A percentile compares a stretch with the other conserved stretches of the same genome.
These are phyloP conservation scores for Bursaphelenchus okinawaensis DNA, from an alignment of 2,888 invertebrate genomes.

Conservation along the genomic window DNA sequence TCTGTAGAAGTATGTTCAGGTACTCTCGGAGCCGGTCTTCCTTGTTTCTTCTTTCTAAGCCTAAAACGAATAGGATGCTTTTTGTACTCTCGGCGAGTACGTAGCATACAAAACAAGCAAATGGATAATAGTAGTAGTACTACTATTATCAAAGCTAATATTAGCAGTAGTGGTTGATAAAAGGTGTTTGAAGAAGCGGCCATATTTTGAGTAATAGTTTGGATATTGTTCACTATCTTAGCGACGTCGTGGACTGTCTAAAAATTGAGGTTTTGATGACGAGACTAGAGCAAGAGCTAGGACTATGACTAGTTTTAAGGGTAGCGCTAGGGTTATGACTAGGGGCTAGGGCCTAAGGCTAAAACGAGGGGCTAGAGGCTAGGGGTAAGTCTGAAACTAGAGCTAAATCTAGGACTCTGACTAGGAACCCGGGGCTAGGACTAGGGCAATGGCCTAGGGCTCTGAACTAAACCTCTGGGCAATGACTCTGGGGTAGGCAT, in stretches of 20 bases:
- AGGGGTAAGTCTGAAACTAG: too few relatives aligned
- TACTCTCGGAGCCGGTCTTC: neutral
- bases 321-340: too few relatives aligned
- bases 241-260: slow-evolving; percentile 6
- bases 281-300: neutral
- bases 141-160: neutral
- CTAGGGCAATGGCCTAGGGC: too few relatives aligned
- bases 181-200: slow-evolving; percentile 5
- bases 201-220: neutral
- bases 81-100: slow-evolving; percentile 9
- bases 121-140: neutral
- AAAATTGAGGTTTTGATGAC: neutral
- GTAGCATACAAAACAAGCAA: neutral
- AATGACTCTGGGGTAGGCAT: too few relatives aligned
- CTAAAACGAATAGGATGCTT: slow-evolving; percentile 1
- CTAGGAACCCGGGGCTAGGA: too few relatives aligned
- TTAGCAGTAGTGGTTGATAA: slow-evolving; percentile 1
- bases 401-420: too few relatives aligned
- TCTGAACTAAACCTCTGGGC: too few relatives aligned
- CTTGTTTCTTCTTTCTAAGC: neutral
- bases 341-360: too few relatives aligned
- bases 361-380: too few relatives aligned
- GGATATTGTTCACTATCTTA: neutral
- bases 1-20: neutral
- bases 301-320: too few relatives aligned